Base-by-base conservation (phyloP, 2,888 invertebrate genomes). In the Dicycla oo region DNA sequence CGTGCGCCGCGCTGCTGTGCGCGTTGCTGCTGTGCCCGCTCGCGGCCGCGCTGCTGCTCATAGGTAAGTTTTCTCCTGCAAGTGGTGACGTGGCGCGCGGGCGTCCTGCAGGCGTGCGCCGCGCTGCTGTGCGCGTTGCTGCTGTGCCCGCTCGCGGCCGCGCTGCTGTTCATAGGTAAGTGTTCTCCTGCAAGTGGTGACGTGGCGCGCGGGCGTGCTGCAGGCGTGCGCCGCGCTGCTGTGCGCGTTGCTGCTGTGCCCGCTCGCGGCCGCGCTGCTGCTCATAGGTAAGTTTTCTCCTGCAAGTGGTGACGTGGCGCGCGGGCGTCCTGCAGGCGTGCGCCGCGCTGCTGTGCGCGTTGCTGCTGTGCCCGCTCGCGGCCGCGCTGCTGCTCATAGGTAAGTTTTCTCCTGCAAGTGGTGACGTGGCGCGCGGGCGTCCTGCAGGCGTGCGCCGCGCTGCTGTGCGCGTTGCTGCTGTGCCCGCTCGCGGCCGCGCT, bases 1-100 rank as follows among this genome's bases (percentile, higher is more conserved):
- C 98, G 64, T 97, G 98, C 57, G 98, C 98, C 30, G 94, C 97
- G 45, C 83, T 98, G 62, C 88, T 98, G 54, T 99, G 98, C 54
- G 98, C 98, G 40, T 94, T 97, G 40, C 81, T 98, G 58, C 89
- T 98, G 53, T 99, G 99, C 91, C 99, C 99, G n/a, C 77, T 98
- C 18, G 96, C 97, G 70, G n/a, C n/a, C n/a, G n/a, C n/a, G n/a
- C n/a, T n/a, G n/a, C n/a, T n/a, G n/a, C n/a, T n/a, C n/a, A n/a
- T n/a, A n/a, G n/a, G n/a, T n/a, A n/a, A n/a, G n/a, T n/a, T n/a
- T n/a, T n/a, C n/a, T 90, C 66, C 69, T 98, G 64, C 94, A 98
- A 93, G 98, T 98, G 66, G 80, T 98, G 40, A 83, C 98, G 60
- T 98, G 98, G 98, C 98, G 98, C 86, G 97, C 98, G 73, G 94